These are phyloP conservation scores for Cyprinodon variegatus DNA, from an alignment of 2,113 vertebrate genomes.

Conservation along the genomic window DNA sequence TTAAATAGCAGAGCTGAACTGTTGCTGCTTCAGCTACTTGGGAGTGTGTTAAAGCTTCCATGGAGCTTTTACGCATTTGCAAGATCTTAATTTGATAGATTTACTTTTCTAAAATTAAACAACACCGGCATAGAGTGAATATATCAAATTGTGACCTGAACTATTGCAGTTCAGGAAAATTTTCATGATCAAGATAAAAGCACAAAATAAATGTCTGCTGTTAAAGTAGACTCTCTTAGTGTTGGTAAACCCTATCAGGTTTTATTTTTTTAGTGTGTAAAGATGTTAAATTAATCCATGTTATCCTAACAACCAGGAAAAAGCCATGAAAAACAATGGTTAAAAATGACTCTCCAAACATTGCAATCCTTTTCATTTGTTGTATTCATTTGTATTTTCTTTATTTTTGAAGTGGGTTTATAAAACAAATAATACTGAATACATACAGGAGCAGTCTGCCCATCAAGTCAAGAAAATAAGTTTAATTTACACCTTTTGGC, in stretches of 20 bases:
- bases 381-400: background rate
- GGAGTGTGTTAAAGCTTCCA: constrained; percentile 8
- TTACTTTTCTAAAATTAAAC: constrained; percentile 18
- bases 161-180: background rate
- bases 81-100: constrained; percentile 24
- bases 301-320: background rate
- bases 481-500: too few species aligned
- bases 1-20: constrained; percentile 15
- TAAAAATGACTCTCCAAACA: background rate
- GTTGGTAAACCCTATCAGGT: background rate
- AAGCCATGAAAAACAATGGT: background rate
- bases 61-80: constrained; percentile 6
- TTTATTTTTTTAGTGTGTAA: background rate
- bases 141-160: background rate
- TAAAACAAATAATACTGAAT: background rate
- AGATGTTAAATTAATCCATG: background rate
- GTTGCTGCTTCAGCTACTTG: constrained; percentile 6
- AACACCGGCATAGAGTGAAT: background rate
- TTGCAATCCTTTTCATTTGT: background rate
- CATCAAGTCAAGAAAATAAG: too few species aligned
- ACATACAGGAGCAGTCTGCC: too few species aligned
- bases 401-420: background rate
- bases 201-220: background rate
- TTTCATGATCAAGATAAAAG: background rate
- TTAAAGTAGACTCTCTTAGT: background rate